These are phyloP conservation scores for Sturnus vulgaris DNA, from an alignment of 2,113 vertebrate genomes.

Conservation along the genomic window DNA sequence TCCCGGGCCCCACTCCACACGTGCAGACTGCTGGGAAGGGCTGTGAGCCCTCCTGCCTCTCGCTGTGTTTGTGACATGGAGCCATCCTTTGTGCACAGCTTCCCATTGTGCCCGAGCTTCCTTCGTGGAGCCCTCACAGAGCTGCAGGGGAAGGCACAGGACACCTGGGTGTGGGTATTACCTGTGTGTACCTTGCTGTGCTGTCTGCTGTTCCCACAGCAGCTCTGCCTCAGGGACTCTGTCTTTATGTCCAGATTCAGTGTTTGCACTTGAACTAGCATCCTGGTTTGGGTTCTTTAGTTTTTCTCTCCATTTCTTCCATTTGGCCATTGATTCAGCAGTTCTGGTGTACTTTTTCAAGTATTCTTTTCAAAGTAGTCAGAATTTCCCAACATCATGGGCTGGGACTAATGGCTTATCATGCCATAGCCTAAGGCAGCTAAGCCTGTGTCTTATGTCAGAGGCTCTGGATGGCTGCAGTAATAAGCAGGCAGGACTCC, in stretches of 20 bases:
- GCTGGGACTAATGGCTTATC: not conserved
- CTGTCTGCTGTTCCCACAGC: not conserved
- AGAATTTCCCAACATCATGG: not conserved
- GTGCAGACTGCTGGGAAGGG: not conserved
- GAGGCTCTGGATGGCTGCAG: not conserved
- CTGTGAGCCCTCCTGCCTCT: not conserved
- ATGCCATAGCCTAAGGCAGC: not conserved
- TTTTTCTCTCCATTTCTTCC: not conserved
- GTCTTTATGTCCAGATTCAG: not conserved
- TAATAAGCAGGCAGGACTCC: no score
- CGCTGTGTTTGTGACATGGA: not conserved
- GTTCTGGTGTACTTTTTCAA: not conserved
- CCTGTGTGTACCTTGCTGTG: not conserved
- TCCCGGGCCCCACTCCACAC: not conserved
- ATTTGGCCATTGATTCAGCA: not conserved
- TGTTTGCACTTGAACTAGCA: not conserved
- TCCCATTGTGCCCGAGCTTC: not conserved
- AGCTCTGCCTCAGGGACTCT: not conserved
- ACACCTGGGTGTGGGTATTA: not conserved
- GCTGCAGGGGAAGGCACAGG: not conserved
- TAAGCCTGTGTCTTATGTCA: not conserved
- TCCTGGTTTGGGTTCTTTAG: rapidly evolving
- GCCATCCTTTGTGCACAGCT: not conserved
- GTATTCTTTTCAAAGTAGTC: not conserved
- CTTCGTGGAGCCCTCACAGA: no score